Conservation (phyloP, 2,113 vertebrate genomes). For the Cinclus cinclus region DNA sequence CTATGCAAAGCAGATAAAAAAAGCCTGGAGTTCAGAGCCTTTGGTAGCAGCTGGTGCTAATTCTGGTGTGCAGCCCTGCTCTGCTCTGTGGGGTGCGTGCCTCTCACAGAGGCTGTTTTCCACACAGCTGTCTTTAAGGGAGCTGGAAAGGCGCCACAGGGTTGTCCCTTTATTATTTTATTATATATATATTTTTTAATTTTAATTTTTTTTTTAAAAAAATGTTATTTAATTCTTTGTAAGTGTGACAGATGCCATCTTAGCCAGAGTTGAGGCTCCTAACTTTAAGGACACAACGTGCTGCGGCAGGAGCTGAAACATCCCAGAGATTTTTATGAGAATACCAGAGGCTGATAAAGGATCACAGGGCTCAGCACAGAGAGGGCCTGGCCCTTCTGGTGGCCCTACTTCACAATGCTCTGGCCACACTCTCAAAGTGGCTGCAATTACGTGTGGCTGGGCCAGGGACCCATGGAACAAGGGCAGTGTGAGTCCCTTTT, state of each 20-base stretch:
- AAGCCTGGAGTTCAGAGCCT: neutral
- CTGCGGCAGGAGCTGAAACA: neutral
- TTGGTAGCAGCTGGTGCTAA: neutral
- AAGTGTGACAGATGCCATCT: neutral
- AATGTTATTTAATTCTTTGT: neutral
- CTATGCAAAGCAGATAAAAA: neutral
- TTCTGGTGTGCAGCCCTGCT: neutral
- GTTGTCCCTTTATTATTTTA: neutral
- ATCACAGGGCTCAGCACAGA: neutral
- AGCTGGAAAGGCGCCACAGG: neutral
- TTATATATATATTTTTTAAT: rapidly evolving
- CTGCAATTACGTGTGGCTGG: neutral
- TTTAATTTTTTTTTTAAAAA: no score
- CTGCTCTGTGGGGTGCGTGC: neutral
- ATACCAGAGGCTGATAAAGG: neutral
- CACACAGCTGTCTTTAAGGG: neutral
- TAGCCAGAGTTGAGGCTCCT: neutral
- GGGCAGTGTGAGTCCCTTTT: neutral
- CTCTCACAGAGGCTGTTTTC: neutral
- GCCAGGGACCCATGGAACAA: neutral
- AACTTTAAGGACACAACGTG: neutral
- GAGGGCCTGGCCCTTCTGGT: neutral
- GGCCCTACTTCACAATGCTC: neutral
- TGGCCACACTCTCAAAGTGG: neutral
- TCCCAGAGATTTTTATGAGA: neutral